A percentile compares a stretch with the other conserved stretches of the same genome.
These are phyloP conservation scores for Grammomys surdaster DNA, from an alignment of 2,113 vertebrate species.

Conservation along the genomic window DNA sequence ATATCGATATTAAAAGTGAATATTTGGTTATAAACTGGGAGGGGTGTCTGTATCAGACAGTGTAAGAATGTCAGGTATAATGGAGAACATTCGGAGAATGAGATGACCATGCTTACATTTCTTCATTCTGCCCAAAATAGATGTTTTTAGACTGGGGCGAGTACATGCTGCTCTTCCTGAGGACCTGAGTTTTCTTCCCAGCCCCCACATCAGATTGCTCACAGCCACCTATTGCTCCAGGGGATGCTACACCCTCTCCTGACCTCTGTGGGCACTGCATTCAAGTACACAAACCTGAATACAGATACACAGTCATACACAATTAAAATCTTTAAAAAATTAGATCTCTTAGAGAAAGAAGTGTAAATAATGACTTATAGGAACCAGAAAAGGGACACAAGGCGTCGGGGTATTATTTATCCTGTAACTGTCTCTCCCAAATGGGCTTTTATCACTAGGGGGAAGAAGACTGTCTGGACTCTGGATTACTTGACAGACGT, in stretches of 20 bases:
- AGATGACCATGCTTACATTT: not conserved
- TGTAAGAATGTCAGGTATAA: not conserved
- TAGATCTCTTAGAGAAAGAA: not conserved
- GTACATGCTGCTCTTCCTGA: not conserved
- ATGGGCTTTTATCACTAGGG: not conserved
- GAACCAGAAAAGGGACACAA: not conserved
- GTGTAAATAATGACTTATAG: slow-evolving; percentile 51
- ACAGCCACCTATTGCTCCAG: not conserved
- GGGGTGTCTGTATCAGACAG: not conserved
- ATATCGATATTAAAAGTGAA: slow-evolving; percentile 50
- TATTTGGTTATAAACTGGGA: slow-evolving; percentile 34
- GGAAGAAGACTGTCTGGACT: not conserved
- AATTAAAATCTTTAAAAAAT: not conserved
- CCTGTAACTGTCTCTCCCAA: not conserved
- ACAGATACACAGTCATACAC: not conserved
- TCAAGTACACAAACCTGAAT: not conserved
- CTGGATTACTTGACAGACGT: slow-evolving; percentile 22
- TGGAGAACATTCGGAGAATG: slow-evolving; percentile 29
- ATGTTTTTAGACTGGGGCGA: not conserved
- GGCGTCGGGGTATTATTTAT: not conserved
- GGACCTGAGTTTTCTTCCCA: not conserved
- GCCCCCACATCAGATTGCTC: not conserved
- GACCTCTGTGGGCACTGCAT: not conserved
- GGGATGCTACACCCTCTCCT: not conserved
- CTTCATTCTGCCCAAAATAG: not conserved